Evolutionary conservation across 2,888 invertebrate species (phyloP).

Genomic region (Halictus ligatus): DNA sequence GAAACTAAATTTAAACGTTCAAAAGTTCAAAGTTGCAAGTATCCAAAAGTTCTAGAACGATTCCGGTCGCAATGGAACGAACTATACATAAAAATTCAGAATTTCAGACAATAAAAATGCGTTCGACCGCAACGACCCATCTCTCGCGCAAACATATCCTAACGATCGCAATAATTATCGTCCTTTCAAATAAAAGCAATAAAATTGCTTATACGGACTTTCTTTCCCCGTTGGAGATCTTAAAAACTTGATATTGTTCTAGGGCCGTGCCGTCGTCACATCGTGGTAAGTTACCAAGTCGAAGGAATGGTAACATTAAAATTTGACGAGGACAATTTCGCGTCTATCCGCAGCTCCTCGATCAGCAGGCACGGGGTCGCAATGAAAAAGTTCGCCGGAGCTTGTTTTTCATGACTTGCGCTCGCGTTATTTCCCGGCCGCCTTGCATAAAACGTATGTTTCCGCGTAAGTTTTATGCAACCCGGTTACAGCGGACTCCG

Average conservation of each 20-base stretch:
- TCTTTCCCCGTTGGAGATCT: neutral
- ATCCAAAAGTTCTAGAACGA: neutral
- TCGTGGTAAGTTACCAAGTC: conserved; percentile 7
- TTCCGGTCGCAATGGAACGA: neutral
- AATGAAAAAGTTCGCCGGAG: conserved; percentile 38
- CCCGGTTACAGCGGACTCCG: neutral
- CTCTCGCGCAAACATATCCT: neutral
- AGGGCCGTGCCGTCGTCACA: neutral
- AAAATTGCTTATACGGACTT: neutral
- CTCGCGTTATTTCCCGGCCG: conserved; percentile 7
- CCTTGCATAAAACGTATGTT: conserved; percentile 47
- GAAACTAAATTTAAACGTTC: too few relatives aligned
- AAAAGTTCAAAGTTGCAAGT: neutral
- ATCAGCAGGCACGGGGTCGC: conserved; percentile 17
- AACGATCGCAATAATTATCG: neutral
- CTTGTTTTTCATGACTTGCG: conserved; percentile 1
- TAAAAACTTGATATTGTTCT: conserved; percentile 12
- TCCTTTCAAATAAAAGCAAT: neutral
- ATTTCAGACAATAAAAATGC: neutral
- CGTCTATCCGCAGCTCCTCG: conserved; percentile 12
- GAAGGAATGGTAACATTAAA: conserved; percentile 26
- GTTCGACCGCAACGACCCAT: neutral
- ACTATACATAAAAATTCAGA: neutral
- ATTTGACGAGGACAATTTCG: conserved; percentile 30
- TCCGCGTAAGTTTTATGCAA: conserved; percentile 24